Conservation (phyloP, 1,140 invertebrate species). For the Brachionus koreanus region DNA sequence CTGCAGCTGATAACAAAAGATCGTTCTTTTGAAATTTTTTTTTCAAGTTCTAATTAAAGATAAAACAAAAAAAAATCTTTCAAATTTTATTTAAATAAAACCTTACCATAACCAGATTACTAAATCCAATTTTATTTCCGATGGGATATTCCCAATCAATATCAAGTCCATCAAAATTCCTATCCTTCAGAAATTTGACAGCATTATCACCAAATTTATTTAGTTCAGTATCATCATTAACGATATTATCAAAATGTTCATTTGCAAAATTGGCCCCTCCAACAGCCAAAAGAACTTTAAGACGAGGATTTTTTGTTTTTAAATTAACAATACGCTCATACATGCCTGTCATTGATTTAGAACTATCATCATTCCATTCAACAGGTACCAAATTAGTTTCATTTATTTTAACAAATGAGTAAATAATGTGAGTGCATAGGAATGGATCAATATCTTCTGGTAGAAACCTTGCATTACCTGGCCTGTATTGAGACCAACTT, state of each 20-base stretch:
- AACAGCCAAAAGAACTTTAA: constrained; percentile 85
- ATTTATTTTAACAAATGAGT: constrained; percentile 74
- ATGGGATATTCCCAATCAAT: constrained; percentile 73
- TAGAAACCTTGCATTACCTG: constrained; percentile 75
- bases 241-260: constrained; percentile 58
- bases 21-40: constrained; percentile 69
- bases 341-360: neutral
- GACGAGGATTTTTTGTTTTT: constrained; percentile 84
- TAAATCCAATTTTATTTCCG: constrained; percentile 45
- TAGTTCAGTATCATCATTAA: constrained; percentile 63
- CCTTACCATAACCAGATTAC: neutral
- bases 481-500: constrained; percentile 84
- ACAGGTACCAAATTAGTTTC: constrained; percentile 50
- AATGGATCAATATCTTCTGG: constrained; percentile 78
- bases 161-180: constrained; percentile 51
- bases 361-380: constrained; percentile 70
- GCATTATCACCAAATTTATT: constrained; percentile 25
- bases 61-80: neutral
- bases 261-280: constrained; percentile 81
- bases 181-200: constrained; percentile 57
- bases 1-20: constrained; percentile 48
- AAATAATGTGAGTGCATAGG: constrained; percentile 88
- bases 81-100: constrained; percentile 28
- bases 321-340: constrained; percentile 72
- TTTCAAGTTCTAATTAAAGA: constrained; percentile 67